phyloP scores from a whole-genome alignment of 2,888 invertebrate species.

The Ligdia adustata region DNA sequence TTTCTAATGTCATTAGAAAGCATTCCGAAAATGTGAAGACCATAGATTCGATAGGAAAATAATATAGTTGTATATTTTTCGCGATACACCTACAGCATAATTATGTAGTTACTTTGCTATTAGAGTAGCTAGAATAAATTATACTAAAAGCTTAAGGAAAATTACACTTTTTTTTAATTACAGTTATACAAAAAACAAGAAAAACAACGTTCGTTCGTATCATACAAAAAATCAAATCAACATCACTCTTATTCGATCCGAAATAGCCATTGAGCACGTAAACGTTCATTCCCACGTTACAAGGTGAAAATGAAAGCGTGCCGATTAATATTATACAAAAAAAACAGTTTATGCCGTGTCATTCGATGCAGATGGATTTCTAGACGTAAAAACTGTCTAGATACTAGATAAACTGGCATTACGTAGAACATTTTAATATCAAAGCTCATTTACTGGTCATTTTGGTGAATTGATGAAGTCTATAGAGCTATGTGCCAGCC shows the following conservation, averaged over 20 bases:
- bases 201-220: conserved; percentile 9
- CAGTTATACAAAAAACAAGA: conserved; percentile 1
- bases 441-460: conserved; percentile 14
- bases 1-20: too few relatives aligned
- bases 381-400: conserved; percentile 20
- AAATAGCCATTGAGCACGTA: conserved; percentile 30
- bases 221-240: conserved; percentile 27
- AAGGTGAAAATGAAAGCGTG: conserved; percentile 47
- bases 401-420: conserved; percentile 7
- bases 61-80: too few relatives aligned
- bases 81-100: too few relatives aligned
- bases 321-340: conserved; percentile 19
- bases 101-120: too few relatives aligned
- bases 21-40: too few relatives aligned
- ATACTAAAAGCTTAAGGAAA: too few relatives aligned
- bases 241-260: conserved; percentile 30
- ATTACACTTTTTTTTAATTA: too few relatives aligned
- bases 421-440: conserved; percentile 3
- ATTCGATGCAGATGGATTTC: conserved; percentile 26
- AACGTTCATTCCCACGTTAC: conserved; percentile 42
- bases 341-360: conserved; percentile 30
- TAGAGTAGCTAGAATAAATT: too few relatives aligned
- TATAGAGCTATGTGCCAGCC: neutral
- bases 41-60: too few relatives aligned
- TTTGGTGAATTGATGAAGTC: conserved; percentile 6